These are phyloP conservation scores for Maconellicoccus hirsutus DNA, from an alignment of 1,140 invertebrate genomes.

Conservation along the genomic window DNA sequence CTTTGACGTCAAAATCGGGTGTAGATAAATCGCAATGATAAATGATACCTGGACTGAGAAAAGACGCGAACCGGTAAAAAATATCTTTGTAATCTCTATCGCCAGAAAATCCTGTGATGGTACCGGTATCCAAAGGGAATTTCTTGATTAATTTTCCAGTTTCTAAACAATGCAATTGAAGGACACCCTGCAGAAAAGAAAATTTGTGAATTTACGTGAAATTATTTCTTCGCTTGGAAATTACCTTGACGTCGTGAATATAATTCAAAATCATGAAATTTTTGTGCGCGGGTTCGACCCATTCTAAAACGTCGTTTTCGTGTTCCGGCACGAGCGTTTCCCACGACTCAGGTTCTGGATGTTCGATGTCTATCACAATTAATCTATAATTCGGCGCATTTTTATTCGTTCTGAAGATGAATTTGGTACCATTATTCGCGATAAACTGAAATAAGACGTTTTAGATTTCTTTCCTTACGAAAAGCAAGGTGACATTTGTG, in stretches of 20 bases:
- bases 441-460: constrained; percentile 61
- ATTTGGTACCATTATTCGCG: constrained; percentile 72
- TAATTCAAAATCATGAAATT: constrained; percentile 86
- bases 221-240: too few relatives aligned
- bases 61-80: constrained; percentile 89
- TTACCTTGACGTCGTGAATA: constrained; percentile 88
- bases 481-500: too few relatives aligned
- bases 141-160: constrained; percentile 57
- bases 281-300: constrained; percentile 65
- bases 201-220: too few relatives aligned
- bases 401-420: constrained; percentile 87
- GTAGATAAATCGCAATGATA: constrained; percentile 72
- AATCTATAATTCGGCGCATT: constrained; percentile 83
- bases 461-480: constrained; percentile 22
- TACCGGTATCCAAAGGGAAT: constrained; percentile 76
- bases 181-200: constrained; percentile 50
- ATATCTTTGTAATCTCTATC: constrained; percentile 76
- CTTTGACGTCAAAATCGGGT: constrained; percentile 48
- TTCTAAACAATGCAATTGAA: constrained; percentile 67
- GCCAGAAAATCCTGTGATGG: constrained; percentile 70
- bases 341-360: constrained; percentile 87
- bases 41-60: constrained; percentile 81
- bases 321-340: constrained; percentile 72
- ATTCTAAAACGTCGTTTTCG: constrained; percentile 75
- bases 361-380: constrained; percentile 40